Conservation (phyloP, 2,797 vertebrate species). For the Limnodromus scolopaceus region DNA sequence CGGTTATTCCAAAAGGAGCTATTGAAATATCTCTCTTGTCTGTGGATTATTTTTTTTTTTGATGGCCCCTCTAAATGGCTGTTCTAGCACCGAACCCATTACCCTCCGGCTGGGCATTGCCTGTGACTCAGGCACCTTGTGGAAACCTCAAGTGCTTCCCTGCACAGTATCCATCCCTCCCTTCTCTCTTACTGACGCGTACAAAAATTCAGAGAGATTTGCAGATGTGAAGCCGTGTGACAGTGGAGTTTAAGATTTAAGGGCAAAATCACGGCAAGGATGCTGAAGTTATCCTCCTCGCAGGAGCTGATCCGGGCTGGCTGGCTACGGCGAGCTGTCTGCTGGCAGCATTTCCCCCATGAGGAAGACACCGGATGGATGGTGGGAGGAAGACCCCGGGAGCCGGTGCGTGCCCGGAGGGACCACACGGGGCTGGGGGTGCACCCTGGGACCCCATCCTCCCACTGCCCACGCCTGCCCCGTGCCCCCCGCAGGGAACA, state of each 20-base stretch:
- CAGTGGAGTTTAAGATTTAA: neutral
- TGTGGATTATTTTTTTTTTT: neutral
- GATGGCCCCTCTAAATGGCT: neutral
- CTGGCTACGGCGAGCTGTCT: neutral
- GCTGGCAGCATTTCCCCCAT: accelerated
- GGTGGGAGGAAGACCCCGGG: neutral
- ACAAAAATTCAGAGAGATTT: no score
- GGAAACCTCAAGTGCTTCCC: neutral
- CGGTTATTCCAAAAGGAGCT: neutral
- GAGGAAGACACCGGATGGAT: neutral
- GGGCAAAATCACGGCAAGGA: no score
- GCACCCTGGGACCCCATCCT: accelerated
- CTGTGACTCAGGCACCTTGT: neutral
- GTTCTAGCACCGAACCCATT: accelerated
- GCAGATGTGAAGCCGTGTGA: accelerated
- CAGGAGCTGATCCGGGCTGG: neutral
- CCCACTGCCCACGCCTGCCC: neutral
- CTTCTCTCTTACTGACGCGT: neutral
- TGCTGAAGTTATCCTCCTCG: neutral
- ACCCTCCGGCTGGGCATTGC: neutral
- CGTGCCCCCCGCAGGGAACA: no score
- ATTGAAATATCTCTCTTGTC: neutral
- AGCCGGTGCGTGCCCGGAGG: accelerated
- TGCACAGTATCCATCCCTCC: neutral
- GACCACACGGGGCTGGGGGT: neutral